Percentiles rank a stretch among this genome's conserved stretches.
These are phyloP conservation scores for Asteroscopus sphinx DNA, from an alignment of 2,888 invertebrate species.

Conservation along the genomic window DNA sequence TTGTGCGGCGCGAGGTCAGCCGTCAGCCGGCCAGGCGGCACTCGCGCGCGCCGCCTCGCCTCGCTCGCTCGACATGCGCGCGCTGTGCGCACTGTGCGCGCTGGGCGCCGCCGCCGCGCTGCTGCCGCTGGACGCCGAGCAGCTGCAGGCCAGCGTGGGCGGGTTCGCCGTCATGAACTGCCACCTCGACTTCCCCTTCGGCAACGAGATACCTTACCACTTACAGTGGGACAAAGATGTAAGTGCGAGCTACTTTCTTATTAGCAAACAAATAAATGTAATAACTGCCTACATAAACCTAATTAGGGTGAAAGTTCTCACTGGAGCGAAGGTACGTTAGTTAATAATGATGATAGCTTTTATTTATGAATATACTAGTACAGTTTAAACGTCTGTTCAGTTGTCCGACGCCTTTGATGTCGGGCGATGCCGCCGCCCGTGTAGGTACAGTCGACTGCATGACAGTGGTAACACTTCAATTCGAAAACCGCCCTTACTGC, in stretches of 20 bases:
- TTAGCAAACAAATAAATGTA: not conserved
- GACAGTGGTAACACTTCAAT: too few species aligned
- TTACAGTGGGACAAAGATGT: slow-evolving; percentile 97
- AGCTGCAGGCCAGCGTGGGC: slow-evolving; percentile 92
- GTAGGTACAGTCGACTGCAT: too few species aligned
- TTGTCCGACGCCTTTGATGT: too few species aligned
- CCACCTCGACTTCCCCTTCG: slow-evolving; percentile 96
- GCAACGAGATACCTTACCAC: slow-evolving; percentile 95
- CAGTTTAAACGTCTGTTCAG: too few species aligned
- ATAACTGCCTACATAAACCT: too few species aligned
- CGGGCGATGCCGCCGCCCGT: too few species aligned
- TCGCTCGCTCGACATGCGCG: slow-evolving; percentile 28
- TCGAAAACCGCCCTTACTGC: too few species aligned
- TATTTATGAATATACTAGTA: too few species aligned
- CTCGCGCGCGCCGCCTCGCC: slow-evolving; percentile 16
- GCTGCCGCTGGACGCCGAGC: slow-evolving; percentile 81
- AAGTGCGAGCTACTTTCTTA: slow-evolving; percentile 77
- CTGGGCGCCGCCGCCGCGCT: slow-evolving; percentile 62
- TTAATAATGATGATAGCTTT: too few species aligned
- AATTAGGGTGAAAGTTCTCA: too few species aligned
- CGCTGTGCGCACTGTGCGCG: slow-evolving; percentile 33
- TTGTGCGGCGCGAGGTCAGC: slow-evolving; percentile 45
- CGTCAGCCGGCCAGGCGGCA: not conserved
- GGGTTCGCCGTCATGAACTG: slow-evolving; percentile 95
- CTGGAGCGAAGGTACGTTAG: too few species aligned